Conservation (phyloP, 2,113 vertebrate species). For the Ascaphus truei region DNA sequence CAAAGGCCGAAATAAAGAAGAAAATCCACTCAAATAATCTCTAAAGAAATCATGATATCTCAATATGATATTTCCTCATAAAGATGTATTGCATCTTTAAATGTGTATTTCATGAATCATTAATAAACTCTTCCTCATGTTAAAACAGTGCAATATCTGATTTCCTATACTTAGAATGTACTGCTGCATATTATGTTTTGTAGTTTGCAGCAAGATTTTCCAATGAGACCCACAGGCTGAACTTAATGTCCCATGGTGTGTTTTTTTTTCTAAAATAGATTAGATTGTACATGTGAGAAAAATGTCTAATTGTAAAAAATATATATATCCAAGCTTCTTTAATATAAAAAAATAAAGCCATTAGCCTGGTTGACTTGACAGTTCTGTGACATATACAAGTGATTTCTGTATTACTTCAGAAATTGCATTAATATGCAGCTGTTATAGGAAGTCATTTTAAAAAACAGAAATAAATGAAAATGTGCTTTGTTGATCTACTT, state of each 20-base stretch:
- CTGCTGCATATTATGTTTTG: background rate
- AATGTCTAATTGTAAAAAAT: constrained; percentile 5
- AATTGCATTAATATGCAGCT: constrained; percentile 39
- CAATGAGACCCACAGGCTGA: no score
- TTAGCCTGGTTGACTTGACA: constrained; percentile 36
- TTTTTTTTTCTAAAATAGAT: constrained; percentile 8
- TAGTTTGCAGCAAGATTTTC: background rate
- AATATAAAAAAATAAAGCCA: constrained; percentile 26
- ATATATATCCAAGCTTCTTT: constrained; percentile 12
- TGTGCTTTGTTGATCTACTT: constrained; percentile 59
- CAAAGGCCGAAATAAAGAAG: background rate
- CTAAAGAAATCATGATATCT: constrained; percentile 13
- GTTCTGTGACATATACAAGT: constrained; percentile 36
- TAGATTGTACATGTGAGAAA: background rate
- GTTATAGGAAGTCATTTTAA: constrained; percentile 28
- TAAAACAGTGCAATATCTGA: background rate
- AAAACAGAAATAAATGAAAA: constrained; percentile 10
- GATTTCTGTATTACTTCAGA: constrained; percentile 37
- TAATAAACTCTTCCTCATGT: no score
- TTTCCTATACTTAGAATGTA: background rate
- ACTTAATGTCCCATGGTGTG: background rate
- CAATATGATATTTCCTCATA: background rate
- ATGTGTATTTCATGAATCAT: constrained; percentile 8
- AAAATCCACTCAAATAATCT: constrained; percentile 4
- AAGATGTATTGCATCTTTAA: background rate